Base-by-base conservation (phyloP, 1,140 invertebrate genomes). In the Drosophila aff. region DNA sequence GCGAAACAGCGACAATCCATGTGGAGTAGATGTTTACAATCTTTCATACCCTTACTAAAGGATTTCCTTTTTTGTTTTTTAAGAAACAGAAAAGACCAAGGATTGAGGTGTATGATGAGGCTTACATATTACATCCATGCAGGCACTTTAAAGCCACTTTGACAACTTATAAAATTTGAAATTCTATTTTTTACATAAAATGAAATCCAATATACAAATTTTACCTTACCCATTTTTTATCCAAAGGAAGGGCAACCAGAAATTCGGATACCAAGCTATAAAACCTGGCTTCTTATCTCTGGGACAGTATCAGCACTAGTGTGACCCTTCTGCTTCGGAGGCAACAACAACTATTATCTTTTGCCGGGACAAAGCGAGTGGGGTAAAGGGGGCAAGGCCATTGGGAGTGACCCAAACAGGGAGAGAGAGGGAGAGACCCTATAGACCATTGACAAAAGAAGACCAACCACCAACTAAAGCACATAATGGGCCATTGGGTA, bases 401-500 rank as follows among this genome's bases (percentile, higher is more conserved):
- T 55, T 40, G 31, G 18, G 31, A 28, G 31, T 62, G 60, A 62
- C 60, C 60, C 60, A 33, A 55, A 31, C 15, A 40, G 15, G 15
- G 23, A 26, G 46, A 40, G 15, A 26, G 23, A 49, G 46, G 4
- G 47, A 4, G 21, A 16, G 46, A 58, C 55, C 55, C 36, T 26
- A 26, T 36, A n/a, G 53, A 26, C 44, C 53, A 38, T 69, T 69
- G 69, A 60, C 44, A 69, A 59, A 49, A 73, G 79, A 46, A 74
- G 76, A 82, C 76, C 81, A 79, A 83, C 81, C 33, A 58, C 71
- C 49, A 72, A 82, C 71, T 71, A 66, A 83, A 83, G 81, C 81
- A 83, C 81, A 83, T 83, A 83, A 83, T 79, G 75, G 81, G 81
- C 81, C 76, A 83, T 83, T 83, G 78, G 76, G 71, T 66, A 78